Evolutionary conservation across 2,888 invertebrate species (phyloP), one percentile per base, ranked within the genome.

Genomic region (Caenorhabditis japonica): DNA sequence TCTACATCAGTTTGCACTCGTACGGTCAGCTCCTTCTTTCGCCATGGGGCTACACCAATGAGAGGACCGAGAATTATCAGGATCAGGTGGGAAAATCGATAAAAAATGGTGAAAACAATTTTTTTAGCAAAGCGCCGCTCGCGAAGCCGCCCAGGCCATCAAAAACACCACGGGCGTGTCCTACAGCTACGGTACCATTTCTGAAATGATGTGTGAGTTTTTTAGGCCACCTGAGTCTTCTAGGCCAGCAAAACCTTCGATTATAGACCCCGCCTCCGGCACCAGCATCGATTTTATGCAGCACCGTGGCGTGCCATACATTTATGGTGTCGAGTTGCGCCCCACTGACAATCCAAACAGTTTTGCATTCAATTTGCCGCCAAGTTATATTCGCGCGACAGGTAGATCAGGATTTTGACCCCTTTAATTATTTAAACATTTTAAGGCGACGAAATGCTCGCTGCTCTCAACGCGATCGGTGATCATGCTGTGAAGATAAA

Each of bases 261-360:
- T 55, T 83, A 21, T 49, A 85, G 85, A 86, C 58, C 85, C 85
- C 7, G 87, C 87, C 7, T 83, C 84, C 7, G 87, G 87, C 17
- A 87, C 87, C 0, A 79, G 78, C 38, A 86, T 87, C 51, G 86
- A 87, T 55, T 87, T 77, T 72, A 79, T 84, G 82, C 86, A 86
- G 53, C 74, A 80, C 41, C 71, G 71, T 13, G 83, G 82, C 2
- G 83, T 87, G 3, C 86, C 87, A 7, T 87, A 85, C 70, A 84
- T 85, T 43, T 84, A 84, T 62, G 83, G 82, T 12, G 77, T 83
- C 39, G 86, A 79, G 68, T 44, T 86, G 61, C 66, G 86, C 23
- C 84, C 86, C 12, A 71, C 73, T 53, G 83, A 83, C 21, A 70
- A 75, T 12, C 64, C 75, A 25, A 69, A 78, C 47, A 73, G 75